These are phyloP conservation scores for Megaceryle torquata DNA, from an alignment of 2,113 vertebrate genomes.

Conservation along the genomic window DNA sequence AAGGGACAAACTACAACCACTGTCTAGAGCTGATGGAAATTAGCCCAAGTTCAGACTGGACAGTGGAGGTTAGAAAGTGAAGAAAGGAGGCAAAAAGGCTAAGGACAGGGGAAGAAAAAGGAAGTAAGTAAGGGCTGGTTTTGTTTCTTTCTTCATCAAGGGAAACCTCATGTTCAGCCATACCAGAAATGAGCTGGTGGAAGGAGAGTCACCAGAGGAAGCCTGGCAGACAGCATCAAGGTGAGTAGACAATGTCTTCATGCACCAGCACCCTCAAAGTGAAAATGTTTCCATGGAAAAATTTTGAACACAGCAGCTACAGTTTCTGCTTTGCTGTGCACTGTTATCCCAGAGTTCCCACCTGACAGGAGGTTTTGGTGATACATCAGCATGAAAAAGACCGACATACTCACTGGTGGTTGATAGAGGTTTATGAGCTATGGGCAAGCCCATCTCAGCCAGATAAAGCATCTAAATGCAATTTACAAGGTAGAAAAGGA, in stretches of 20 bases:
- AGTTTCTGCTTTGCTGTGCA: background rate
- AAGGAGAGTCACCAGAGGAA: background rate
- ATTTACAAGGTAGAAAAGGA: background rate
- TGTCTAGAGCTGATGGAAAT: background rate
- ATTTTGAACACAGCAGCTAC: background rate
- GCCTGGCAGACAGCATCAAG: background rate
- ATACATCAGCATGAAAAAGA: background rate
- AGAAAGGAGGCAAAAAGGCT: background rate
- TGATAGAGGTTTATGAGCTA: background rate
- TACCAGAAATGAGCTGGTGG: background rate
- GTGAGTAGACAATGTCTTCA: background rate
- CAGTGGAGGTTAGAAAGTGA: background rate
- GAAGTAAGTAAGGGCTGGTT: background rate
- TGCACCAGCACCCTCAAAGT: background rate
- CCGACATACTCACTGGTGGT: fast-evolving
- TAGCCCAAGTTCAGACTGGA: background rate
- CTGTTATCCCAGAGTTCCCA: background rate
- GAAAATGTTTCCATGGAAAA: background rate
- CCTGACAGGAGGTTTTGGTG: background rate
- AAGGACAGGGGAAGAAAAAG: background rate
- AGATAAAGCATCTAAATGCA: fast-evolving
- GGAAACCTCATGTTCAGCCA: background rate
- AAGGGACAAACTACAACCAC: background rate
- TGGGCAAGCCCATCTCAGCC: background rate
- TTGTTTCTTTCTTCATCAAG: background rate